phyloP scores from a whole-genome alignment of 2,113 vertebrate genomes.

The Leiothrix lutea region DNA sequence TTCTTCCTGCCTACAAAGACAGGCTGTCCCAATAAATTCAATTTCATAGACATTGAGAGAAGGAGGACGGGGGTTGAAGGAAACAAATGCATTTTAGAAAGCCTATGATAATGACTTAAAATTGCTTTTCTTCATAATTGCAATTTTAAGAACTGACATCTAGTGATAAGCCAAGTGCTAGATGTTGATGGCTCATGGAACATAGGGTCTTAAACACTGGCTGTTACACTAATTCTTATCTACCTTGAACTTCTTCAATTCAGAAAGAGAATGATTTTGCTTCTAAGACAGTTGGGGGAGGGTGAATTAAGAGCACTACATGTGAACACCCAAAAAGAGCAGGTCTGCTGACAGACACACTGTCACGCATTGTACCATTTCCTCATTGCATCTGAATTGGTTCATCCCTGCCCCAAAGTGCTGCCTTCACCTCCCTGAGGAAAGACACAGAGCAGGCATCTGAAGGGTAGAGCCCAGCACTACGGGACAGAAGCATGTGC shows the following conservation, averaged over 20 bases:
- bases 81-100: slow-evolving; percentile 48
- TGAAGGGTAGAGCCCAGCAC: neutral
- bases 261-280: neutral
- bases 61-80: neutral
- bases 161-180: slow-evolving; percentile 23
- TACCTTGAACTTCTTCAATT: neutral
- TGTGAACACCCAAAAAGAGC: neutral
- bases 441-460: neutral
- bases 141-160: slow-evolving; percentile 42
- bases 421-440: rapidly evolving
- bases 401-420: neutral
- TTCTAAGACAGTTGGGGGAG: neutral
- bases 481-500: neutral
- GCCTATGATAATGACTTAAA: slow-evolving; percentile 43
- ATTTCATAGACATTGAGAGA: neutral
- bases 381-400: neutral
- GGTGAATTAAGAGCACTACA: neutral
- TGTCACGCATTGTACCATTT: neutral
- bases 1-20: slow-evolving; percentile 4
- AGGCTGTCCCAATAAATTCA: slow-evolving; percentile 24
- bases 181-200: neutral
- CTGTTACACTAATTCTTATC: neutral
- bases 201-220: neutral
- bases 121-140: slow-evolving; percentile 46
- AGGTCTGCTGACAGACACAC: neutral